A percentile compares a stretch with the other conserved stretches of the same genome.
phyloP scores from a whole-genome alignment of 2,888 invertebrate species.

The Hylaea fasciaria region DNA sequence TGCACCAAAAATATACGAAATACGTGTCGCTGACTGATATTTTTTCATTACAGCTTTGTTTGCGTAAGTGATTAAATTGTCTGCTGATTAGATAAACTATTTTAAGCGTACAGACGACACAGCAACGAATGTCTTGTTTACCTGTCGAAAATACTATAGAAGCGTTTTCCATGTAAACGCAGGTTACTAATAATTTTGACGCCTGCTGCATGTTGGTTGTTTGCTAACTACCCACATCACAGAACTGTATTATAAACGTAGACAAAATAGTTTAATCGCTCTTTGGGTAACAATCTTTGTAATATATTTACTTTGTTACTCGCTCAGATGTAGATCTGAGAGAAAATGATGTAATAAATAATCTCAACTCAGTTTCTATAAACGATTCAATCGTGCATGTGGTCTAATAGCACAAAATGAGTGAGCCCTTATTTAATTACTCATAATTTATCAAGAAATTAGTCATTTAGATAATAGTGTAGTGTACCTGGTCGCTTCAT shows the following conservation, averaged over 20 bases:
- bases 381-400: constrained; percentile 26
- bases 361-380: constrained; percentile 18
- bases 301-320: not conserved
- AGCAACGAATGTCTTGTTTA: constrained; percentile 7
- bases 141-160: not conserved
- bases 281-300: not conserved
- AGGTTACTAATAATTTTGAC: not conserved
- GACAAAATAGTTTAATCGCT: no score
- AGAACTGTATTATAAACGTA: no score
- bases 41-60: constrained; percentile 10
- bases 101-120: constrained; percentile 10
- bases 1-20: not conserved
- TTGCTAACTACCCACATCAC: not conserved
- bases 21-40: constrained; percentile 7
- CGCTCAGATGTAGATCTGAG: not conserved
- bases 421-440: constrained; percentile 32
- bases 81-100: constrained; percentile 35
- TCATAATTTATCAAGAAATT: constrained; percentile 39
- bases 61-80: constrained; percentile 35
- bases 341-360: constrained; percentile 5
- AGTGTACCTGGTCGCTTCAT: constrained; percentile 5
- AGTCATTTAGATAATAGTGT: constrained; percentile 21
- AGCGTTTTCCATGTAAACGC: not conserved
- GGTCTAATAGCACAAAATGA: constrained; percentile 31
- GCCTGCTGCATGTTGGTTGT: not conserved